Percentiles rank a stretch among this genome's conserved stretches.
Conservation (phyloP, 2,888 invertebrate genomes). For the Cephus runcator region DNA sequence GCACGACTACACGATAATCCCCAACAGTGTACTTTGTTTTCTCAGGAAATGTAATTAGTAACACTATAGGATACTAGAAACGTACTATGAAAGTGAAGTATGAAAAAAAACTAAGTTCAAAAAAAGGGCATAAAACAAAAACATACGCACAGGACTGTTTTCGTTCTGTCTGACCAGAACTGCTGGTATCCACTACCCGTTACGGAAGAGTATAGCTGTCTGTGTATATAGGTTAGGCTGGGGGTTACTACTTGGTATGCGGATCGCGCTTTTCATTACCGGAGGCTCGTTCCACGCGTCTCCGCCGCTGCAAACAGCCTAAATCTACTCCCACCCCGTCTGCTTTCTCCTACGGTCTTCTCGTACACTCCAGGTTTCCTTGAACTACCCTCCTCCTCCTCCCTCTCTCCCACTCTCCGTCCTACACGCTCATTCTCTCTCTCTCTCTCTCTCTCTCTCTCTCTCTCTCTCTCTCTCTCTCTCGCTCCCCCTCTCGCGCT, state of each 20-base stretch:
- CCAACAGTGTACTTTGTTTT: too few relatives aligned
- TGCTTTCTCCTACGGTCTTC: constrained; percentile 13
- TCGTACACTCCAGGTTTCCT: constrained; percentile 6
- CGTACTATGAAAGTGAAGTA: background rate
- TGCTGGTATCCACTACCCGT: constrained; percentile 51
- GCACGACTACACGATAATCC: too few relatives aligned
- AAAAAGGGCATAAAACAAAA: too few relatives aligned
- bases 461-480: constrained; percentile 6
- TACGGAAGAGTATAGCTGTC: constrained; percentile 28
- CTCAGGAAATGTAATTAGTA: too few relatives aligned
- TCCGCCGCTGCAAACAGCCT: constrained; percentile 63
- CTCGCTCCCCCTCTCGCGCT: too few relatives aligned
- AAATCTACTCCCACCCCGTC: constrained; percentile 57
- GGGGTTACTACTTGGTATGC: constrained; percentile 70
- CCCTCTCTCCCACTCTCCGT: constrained; percentile 2
- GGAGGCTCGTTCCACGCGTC: constrained; percentile 62
- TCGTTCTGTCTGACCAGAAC: constrained; percentile 35
- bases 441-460: constrained; percentile 9
- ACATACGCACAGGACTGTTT: too few relatives aligned
- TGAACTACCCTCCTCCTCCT: constrained; percentile 21
- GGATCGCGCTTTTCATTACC: constrained; percentile 73
- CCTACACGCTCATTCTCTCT: background rate
- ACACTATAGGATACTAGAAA: too few relatives aligned
- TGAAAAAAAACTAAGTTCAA: constrained; percentile 10
- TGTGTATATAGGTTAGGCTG: constrained; percentile 48